phyloP scores from a whole-genome alignment of 2,888 invertebrate species.

The Cremastobaeus sp. region DNA sequence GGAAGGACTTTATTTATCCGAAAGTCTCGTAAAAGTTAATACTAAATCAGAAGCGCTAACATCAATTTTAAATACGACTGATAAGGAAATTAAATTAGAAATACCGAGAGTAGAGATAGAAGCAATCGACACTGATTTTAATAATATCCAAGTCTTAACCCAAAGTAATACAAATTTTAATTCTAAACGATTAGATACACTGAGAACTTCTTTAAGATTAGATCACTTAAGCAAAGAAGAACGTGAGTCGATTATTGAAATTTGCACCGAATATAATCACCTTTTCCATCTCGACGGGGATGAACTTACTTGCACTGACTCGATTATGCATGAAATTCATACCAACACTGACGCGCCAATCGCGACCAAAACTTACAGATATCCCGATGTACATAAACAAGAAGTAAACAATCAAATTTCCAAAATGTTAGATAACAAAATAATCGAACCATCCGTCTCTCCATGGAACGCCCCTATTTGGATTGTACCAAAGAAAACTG shows the following conservation, averaged over 20 bases:
- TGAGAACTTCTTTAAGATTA: neutral
- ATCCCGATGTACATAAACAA: slow-evolving; percentile 3
- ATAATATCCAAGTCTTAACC: neutral
- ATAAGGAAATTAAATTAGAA: neutral
- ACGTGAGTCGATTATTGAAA: neutral
- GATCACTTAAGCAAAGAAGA: slow-evolving; percentile 28
- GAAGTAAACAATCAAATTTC: slow-evolving; percentile 57
- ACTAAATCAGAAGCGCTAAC: neutral
- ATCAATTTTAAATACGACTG: slow-evolving; percentile 11
- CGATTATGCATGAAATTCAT: slow-evolving; percentile 38
- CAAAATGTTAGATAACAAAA: slow-evolving; percentile 63
- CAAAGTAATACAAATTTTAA: neutral
- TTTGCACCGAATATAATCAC: slow-evolving; percentile 22
- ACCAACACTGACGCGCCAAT: slow-evolving; percentile 37
- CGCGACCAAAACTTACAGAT: slow-evolving; percentile 57
- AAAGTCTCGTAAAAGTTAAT: slow-evolving; percentile 4
- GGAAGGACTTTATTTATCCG: slow-evolving; percentile 4
- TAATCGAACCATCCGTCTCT: slow-evolving; percentile 64
- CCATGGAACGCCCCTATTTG: slow-evolving; percentile 73
- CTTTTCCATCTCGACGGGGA: slow-evolving; percentile 20
- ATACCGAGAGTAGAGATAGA: slow-evolving; percentile 8
- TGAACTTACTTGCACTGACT: slow-evolving; percentile 16
- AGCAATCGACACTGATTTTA: neutral
- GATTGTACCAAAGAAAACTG: slow-evolving; percentile 71
- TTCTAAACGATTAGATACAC: neutral